Base-by-base conservation (phyloP, 2,113 vertebrate genomes). In the Numenius arquata region DNA sequence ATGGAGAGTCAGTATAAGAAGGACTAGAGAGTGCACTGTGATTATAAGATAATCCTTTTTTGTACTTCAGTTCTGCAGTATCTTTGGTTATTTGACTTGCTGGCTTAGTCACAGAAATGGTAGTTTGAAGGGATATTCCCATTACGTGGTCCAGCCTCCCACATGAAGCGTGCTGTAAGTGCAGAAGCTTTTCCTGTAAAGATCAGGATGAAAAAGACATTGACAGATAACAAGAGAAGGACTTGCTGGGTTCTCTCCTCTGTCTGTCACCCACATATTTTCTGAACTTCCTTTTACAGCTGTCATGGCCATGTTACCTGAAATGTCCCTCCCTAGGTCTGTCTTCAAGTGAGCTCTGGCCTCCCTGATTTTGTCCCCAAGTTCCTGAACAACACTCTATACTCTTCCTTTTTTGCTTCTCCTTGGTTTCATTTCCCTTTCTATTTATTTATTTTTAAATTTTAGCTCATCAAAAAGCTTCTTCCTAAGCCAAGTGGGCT, bases 261-360 rank as follows among this genome's bases (percentile, higher is more conserved):
- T 0, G 0, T 75, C 56, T 61, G 12, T 77, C 65, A 74, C 59
- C 47, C 56, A 55, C 25, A 21, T 5, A 0, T 84, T 91, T 73
- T 92, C 68, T 77, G 45, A 85, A 55, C 29, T 79, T 85, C 38
- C 21, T 58, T 88, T 90, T 67, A 61, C 34, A 81, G 52, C 40
- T 81, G n/a, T 90, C 21, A 15, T 1, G 1, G 40, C 72, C 22
- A 6, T 65, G 22, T 26, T 27, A 53, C 21, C 56, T 0, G 0
- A 61, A 82, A n/a, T 1, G 0, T 70, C 27, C 59, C 8, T 73
- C 53, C 12, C 30, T 72, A 22, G 16, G 8, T 40, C 29, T 67
- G 50, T 75, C n/a, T 89, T 68, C 36, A 79, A 53, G 48, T 72
- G 74, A 73, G 50, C 45, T 76, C 53, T 72, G 40, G 25, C 34